These are phyloP conservation scores for Harpagus bidentatus DNA, from an alignment of 2,113 vertebrate genomes.

Conservation along the genomic window DNA sequence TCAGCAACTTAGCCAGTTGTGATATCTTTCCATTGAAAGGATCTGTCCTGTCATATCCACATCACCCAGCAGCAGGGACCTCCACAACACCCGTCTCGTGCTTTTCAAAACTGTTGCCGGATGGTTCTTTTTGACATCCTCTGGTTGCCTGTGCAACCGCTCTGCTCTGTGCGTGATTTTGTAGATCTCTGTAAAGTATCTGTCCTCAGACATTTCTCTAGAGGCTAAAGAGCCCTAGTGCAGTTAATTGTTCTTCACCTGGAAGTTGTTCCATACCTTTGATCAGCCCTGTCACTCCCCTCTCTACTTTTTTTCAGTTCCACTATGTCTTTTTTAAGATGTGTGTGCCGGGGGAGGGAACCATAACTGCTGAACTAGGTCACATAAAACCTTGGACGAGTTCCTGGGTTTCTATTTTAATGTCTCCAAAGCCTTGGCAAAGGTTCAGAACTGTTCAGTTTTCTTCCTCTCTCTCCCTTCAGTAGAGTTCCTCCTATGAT, in stretches of 20 bases:
- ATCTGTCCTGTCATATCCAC: background rate
- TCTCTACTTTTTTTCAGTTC: background rate
- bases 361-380: constrained; percentile 54
- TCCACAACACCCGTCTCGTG: background rate
- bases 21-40: background rate
- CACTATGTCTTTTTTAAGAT: constrained; percentile 37
- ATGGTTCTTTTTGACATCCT: background rate
- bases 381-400: constrained; percentile 48
- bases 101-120: background rate
- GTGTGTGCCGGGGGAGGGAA: background rate
- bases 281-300: background rate
- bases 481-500: background rate
- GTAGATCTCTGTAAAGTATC: background rate
- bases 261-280: constrained; percentile 22
- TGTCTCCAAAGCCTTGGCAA: constrained; percentile 44
- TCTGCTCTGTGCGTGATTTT: background rate
- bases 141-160: background rate
- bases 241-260: constrained; percentile 19
- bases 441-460: constrained; percentile 28
- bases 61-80: background rate
- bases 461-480: constrained; percentile 45
- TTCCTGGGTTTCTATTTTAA: constrained; percentile 65
- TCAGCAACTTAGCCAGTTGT: background rate
- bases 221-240: background rate
- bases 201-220: background rate